Conservation (phyloP, 2,888 invertebrate species). For the Melinaea marsaeus region DNA sequence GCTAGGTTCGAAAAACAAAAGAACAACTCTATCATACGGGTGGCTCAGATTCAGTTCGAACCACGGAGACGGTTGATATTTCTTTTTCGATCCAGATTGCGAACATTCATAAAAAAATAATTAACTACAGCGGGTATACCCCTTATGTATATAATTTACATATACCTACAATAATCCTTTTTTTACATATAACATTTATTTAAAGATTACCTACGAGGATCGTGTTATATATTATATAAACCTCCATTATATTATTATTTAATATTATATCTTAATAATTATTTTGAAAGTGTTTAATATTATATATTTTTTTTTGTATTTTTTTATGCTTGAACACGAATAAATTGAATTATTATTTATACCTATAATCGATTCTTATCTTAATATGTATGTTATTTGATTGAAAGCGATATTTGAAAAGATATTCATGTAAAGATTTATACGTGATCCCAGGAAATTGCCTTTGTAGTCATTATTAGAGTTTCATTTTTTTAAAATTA, state of each 20-base stretch:
- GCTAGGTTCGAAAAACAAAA: background rate
- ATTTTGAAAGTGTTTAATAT: background rate
- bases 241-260: slow-evolving; percentile 1
- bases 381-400: background rate
- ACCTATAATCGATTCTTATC: background rate
- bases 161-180: background rate
- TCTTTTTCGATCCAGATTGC: background rate
- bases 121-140: slow-evolving; percentile 12
- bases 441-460: slow-evolving; percentile 3
- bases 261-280: background rate
- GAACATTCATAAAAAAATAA: slow-evolving; percentile 17
- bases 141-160: slow-evolving; percentile 11
- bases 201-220: slow-evolving; percentile 4
- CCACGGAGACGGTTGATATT: slow-evolving; percentile 7
- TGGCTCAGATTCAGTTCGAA: background rate
- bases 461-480: background rate
- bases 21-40: background rate
- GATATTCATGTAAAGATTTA: background rate
- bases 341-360: background rate
- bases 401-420: background rate
- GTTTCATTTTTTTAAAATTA: background rate
- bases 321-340: slow-evolving; percentile 7
- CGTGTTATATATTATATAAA: slow-evolving; percentile 1
- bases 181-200: slow-evolving; percentile 12
- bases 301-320: slow-evolving; percentile 1